These are phyloP conservation scores for Scalopus aquaticus DNA, from an alignment of 2,113 vertebrate species.

Conservation along the genomic window DNA sequence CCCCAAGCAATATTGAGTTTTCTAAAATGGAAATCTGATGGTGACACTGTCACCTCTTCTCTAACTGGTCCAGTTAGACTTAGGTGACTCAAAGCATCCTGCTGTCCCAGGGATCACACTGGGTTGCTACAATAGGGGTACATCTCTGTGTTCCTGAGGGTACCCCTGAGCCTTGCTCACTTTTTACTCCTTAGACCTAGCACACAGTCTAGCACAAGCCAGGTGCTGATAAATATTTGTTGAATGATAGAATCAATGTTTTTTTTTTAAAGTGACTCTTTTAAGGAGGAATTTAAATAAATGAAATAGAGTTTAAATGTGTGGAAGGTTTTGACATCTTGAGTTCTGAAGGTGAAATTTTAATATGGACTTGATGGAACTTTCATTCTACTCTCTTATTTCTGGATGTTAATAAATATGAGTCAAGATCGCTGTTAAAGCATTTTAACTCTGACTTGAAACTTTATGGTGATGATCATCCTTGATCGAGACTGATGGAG, in stretches of 20 bases:
- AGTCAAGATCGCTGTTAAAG: not conserved
- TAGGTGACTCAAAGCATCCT: not conserved
- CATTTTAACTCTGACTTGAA: slow-evolving; percentile 27
- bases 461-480: not conserved
- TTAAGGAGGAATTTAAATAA: slow-evolving; percentile 11
- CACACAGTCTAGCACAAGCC: not conserved
- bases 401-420: not conserved
- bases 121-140: fast-evolving
- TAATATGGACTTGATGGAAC: not conserved
- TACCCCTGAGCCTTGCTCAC: not conserved
- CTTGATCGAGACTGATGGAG: not conserved
- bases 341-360: not conserved
- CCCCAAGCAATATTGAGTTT: not conserved
- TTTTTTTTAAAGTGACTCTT: not conserved
- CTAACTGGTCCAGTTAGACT: not conserved
- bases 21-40: not conserved
- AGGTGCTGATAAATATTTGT: not conserved
- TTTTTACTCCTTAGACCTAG: not conserved
- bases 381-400: not conserved
- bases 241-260: not conserved
- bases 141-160: not conserved
- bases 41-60: not conserved
- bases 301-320: not conserved
- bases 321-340: not conserved
- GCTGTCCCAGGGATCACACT: not conserved